Conservation (phyloP, 2,888 invertebrate species). For the Meloe dianella region DNA sequence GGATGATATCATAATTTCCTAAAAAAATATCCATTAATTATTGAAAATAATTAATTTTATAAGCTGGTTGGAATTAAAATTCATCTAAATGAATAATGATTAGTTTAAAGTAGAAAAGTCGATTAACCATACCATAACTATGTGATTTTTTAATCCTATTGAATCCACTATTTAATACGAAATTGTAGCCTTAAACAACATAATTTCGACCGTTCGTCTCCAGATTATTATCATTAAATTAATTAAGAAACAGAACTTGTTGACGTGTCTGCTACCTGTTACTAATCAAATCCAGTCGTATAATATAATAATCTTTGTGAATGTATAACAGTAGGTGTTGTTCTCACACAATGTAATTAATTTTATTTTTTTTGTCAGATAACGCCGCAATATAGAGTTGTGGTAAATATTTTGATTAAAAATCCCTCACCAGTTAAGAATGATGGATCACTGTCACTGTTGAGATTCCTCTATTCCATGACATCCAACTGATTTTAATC, state of each 20-base stretch:
- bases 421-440: not conserved
- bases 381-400: not conserved
- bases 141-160: too few relatives aligned
- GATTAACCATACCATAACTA: too few relatives aligned
- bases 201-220: too few relatives aligned
- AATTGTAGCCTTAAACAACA: too few relatives aligned
- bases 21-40: not conserved
- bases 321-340: not conserved
- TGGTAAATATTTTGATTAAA: not conserved
- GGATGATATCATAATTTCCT: not conserved
- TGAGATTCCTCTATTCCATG: not conserved
- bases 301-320: too few relatives aligned
- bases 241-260: constrained; percentile 1
- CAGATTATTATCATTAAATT: not conserved
- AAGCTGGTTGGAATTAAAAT: not conserved
- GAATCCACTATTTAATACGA: too few relatives aligned
- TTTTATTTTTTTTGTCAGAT: too few relatives aligned
- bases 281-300: constrained; percentile 4
- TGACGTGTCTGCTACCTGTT: constrained; percentile 1
- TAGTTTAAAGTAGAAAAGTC: too few relatives aligned
- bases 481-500: constrained; percentile 26
- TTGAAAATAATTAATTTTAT: not conserved
- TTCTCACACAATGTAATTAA: constrained; percentile 2
- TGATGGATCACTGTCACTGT: constrained; percentile 4
- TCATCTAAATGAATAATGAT: too few relatives aligned